These are phyloP conservation scores for Proctacanthus coquilletti DNA, from an alignment of 1,140 invertebrate species.

Conservation along the genomic window DNA sequence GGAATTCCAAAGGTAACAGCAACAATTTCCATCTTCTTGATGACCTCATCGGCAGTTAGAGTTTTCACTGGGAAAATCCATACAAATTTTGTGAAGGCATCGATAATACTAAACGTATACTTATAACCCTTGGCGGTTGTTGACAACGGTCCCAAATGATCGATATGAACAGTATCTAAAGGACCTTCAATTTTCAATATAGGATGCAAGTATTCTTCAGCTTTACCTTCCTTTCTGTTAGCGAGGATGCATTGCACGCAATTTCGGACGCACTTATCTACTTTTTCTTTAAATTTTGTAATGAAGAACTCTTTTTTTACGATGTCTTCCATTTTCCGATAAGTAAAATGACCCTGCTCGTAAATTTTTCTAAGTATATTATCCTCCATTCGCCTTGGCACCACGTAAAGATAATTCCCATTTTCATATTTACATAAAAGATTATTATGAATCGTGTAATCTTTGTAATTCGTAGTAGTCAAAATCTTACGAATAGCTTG, in stretches of 20 bases:
- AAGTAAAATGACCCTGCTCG: neutral
- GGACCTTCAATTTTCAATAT: conserved; percentile 11
- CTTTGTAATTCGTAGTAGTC: neutral
- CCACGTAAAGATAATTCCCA: too few species aligned
- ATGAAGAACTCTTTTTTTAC: conserved; percentile 10
- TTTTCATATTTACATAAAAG: conserved; percentile 6
- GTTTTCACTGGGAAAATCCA: conserved; percentile 12
- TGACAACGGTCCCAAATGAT: conserved; percentile 20
- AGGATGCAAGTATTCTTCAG: conserved; percentile 11
- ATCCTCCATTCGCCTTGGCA: conserved; percentile 3
- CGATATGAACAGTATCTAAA: conserved; percentile 12
- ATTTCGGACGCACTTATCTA: neutral
- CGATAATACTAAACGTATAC: conserved; percentile 24
- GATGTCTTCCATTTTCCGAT: neutral
- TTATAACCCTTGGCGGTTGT: conserved; percentile 26
- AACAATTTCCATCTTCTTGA: conserved; percentile 11
- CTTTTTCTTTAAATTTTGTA: conserved; percentile 6
- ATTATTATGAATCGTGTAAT: conserved; percentile 1
- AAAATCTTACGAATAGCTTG: neutral
- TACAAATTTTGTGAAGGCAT: conserved; percentile 26
- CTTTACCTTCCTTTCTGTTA: conserved; percentile 3
- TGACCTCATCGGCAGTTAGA: conserved; percentile 8
- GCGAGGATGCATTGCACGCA: conserved; percentile 6
- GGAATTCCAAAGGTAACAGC: conserved; percentile 12
- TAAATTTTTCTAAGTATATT: conserved; percentile 2